Evolutionary conservation across 2,113 vertebrate genomes (phyloP).

Genomic region (Smithornis capensis): DNA sequence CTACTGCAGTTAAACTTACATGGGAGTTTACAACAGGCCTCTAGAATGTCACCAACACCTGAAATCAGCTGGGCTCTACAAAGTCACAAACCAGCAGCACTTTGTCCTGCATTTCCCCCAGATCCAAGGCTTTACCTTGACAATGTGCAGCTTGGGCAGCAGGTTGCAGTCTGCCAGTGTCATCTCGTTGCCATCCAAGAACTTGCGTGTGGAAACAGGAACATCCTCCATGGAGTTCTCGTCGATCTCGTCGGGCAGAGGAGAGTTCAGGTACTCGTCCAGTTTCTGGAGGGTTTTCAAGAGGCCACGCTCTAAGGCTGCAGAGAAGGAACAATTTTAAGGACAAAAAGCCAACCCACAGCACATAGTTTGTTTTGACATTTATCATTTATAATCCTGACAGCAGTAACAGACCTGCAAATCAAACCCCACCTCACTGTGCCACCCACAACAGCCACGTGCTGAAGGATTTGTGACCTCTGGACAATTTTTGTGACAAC

Average conservation of each 20-base stretch:
- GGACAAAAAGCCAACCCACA: neutral
- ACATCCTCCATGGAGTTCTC: conserved; percentile 96
- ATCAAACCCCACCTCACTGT: neutral
- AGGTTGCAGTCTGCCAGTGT: conserved; percentile 96
- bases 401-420: neutral
- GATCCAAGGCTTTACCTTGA: conserved; percentile 81
- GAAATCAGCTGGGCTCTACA: neutral
- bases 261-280: conserved; percentile 91
- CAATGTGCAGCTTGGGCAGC: conserved; percentile 95
- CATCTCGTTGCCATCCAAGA: conserved; percentile 96
- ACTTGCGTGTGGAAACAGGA: conserved; percentile 84
- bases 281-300: conserved; percentile 96
- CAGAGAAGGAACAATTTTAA: neutral
- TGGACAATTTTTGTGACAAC: neutral
- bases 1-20: neutral
- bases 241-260: conserved; percentile 95
- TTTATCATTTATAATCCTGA: neutral
- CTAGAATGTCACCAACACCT: too few relatives aligned
- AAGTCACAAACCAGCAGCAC: neutral
- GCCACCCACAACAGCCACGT: neutral
- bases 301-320: conserved; percentile 89
- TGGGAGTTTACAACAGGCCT: too few relatives aligned
- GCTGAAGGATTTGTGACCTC: neutral
- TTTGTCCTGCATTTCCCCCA: neutral
- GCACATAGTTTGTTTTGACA: too few relatives aligned